Evolutionary conservation across 92 coral and sea anemone genomes (phyloP), one percentile per base, ranked within the genome.

Genomic region (Montipora capitata): DNA sequence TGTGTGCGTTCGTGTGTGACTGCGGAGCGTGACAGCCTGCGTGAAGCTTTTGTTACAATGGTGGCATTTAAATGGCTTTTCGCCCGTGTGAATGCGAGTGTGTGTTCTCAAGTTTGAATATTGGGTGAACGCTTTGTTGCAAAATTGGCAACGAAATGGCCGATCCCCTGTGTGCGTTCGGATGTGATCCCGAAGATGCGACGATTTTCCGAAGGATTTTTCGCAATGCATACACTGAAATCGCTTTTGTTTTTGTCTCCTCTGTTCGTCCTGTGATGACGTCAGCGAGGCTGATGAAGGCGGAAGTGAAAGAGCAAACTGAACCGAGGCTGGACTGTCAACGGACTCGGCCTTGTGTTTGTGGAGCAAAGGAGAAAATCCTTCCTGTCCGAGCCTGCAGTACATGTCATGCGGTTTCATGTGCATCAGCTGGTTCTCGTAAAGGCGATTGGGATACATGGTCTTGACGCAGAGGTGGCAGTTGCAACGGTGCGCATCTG

Each of bases 111-210:
- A 92, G 80, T 98, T 98, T 35, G 99, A 98, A 79, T 98, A 98
- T 74, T 98, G 99, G 7, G 99, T 98, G 78, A 98, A 98, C 9
- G 99, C 99, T 76, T 98, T 98, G 92, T 90, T 94, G 87, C 99
- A 98, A 76, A 85, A 98, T 81, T 98, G 95, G 80, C 99, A 98
- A 27, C 98, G 96, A 68, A 96, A 98, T 38, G 99, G 99, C 20
- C 99, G 94, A 78, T 96, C 98, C 4, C 99, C 99, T 10, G 99
- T 98, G 71, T 98, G 99, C 5, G 99, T 98, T 71, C 99, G 95
- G 77, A 98, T 98, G 85, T 98, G 99, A 74, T 98, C 99, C 27
- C 99, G 98, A 83, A 98, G 96, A 78, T 98, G 99, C 67, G 99
- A 98, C 4, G 99, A 98, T 83, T 98, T 98, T 2, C 99, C 99